Evolutionary conservation across 2,797 vertebrate species (phyloP), one percentile per base, ranked within the genome.

Genomic region (Acrocephalus scirpaceus): DNA sequence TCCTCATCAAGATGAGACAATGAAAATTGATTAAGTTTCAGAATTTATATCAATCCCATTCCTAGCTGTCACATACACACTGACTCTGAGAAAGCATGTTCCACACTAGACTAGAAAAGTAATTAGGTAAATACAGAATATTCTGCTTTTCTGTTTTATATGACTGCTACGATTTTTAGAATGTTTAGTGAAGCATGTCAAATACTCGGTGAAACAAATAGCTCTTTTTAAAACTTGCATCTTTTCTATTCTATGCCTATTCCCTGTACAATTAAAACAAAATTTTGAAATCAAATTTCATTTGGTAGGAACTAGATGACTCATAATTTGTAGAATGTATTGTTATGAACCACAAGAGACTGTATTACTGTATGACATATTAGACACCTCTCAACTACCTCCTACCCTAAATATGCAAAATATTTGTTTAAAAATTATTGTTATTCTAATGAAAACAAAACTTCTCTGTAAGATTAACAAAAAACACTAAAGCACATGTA

Each of bases 21-120:
- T 64, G 11, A 36, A 71, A 95, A 86, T 15, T 81, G 58, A 88
- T 87, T 69, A 58, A 36, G 16, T 93, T 94, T 94, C 73, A 90
- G 60, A 53, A 79, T 81, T 93, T 86, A 66, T 86, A 72, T 66
- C 50, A 88, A 30, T 88, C 40, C 27, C 13, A 64, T 34, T n/a
- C 42, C 27, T 80, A 73, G 19, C 40, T 95, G 60, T 73, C 65
- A 76, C 21, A 56, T 64, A 47, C 8, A 64, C 32, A 69, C 14
- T 48, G 26, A 65, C 34, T 72, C 47, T 65, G n/a, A 78, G 65
- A 86, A 62, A 77, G 1, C 19, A 56, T 4, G 2, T 69, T 76
- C 7, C 11, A 57, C 30, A 32, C 10, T n/a, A 81, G 27, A 57
- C 57, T 71, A 54, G 74, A 92, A 92, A 86, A 67, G 8, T 2